Conservation (phyloP, 2,797 vertebrate genomes). For the Myotis pilosus region DNA sequence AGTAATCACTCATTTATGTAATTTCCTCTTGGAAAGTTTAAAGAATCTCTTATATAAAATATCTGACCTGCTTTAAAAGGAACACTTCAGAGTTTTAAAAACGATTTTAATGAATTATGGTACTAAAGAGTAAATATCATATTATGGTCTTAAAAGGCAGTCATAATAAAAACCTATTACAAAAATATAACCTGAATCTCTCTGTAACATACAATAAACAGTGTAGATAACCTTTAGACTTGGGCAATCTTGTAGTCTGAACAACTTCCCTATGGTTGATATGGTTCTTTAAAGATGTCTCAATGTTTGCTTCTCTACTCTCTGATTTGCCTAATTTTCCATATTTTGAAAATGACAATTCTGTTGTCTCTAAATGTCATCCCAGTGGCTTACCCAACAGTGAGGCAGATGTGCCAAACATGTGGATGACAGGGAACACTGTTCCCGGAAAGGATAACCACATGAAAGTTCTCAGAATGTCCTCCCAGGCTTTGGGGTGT, state of each 20-base stretch:
- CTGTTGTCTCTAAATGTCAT: constrained; percentile 11
- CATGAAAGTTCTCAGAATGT: constrained; percentile 16
- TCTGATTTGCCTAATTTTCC: constrained; percentile 20
- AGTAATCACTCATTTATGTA: not conserved
- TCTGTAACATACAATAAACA: not conserved
- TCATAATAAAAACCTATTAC: constrained; percentile 12
- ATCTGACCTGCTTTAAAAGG: not conserved
- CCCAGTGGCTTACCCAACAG: not conserved
- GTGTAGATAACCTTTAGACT: not conserved
- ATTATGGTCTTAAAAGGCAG: not conserved
- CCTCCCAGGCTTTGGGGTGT: constrained; percentile 18
- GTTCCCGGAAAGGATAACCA: constrained; percentile 51
- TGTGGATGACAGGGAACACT: not conserved
- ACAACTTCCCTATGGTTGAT: constrained; percentile 7
- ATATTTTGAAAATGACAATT: constrained; percentile 1
- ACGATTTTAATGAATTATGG: not conserved
- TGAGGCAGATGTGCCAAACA: not conserved
- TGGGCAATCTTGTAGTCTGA: not conserved
- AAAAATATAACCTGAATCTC: not conserved
- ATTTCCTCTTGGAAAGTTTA: not conserved
- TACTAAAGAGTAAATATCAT: not conserved
- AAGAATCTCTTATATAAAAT: not conserved
- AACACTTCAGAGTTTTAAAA: not conserved
- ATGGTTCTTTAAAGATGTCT: not conserved
- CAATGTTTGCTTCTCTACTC: not conserved